phyloP scores from a whole-genome alignment of 1,140 invertebrate species.

The Cotesia vestalis region DNA sequence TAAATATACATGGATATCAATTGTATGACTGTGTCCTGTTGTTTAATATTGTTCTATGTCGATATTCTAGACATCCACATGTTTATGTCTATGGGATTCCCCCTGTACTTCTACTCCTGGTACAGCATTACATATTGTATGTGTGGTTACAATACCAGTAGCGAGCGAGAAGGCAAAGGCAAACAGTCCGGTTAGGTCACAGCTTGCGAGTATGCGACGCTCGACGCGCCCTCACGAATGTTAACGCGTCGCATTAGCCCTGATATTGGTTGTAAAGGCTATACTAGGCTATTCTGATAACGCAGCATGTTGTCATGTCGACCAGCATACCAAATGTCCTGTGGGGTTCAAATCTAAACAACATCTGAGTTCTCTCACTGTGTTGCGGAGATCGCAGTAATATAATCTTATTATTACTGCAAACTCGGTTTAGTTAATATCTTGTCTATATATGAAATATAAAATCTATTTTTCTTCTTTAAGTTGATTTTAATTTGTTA shows the following conservation, averaged over 20 bases:
- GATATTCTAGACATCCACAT: too few species aligned
- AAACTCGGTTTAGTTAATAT: too few species aligned
- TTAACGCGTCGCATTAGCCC: conserved; percentile 64
- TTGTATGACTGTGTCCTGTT: too few species aligned
- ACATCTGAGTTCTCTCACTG: neutral
- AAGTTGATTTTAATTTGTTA: too few species aligned
- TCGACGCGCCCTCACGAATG: conserved; percentile 60
- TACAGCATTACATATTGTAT: neutral
- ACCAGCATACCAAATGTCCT: conserved; percentile 61
- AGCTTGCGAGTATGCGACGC: conserved; percentile 61
- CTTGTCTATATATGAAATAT: too few species aligned
- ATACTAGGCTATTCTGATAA: conserved; percentile 61
- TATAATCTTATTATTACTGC: too few species aligned
- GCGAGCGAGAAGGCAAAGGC: conserved; percentile 4
- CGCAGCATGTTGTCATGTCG: conserved; percentile 66
- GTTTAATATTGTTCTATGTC: too few species aligned
- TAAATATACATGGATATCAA: too few species aligned
- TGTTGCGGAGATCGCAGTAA: too few species aligned
- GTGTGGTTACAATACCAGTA: neutral
- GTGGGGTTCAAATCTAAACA: conserved; percentile 1
- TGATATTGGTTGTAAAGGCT: conserved; percentile 55
- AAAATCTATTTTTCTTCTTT: too few species aligned
- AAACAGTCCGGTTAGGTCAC: conserved; percentile 57
- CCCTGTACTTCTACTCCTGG: neutral
- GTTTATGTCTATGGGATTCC: neutral